Base-by-base conservation (phyloP, 53 echinoderm and acorn worm genomes). In the Apostichopus leukothele region DNA sequence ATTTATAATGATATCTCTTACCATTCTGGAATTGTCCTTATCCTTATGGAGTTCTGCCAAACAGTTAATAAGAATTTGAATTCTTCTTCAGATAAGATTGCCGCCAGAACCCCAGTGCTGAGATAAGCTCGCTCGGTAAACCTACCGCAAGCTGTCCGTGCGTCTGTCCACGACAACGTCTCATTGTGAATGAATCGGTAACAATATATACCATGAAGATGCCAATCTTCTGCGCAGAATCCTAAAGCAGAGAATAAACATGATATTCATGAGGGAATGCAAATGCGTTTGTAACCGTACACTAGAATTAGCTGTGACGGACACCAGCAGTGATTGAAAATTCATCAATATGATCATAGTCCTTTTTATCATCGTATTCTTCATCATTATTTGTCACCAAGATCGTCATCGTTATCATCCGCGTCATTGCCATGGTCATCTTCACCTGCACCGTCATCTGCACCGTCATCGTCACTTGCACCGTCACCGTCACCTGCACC, bases 41-140 rank as follows among this genome's bases (percentile, higher is more conserved):
- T 76, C 50, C 11, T 76, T 21, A 0, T 6, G 4, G 77, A 51
- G 0, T 22, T 76, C 39, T 67, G 50, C 85, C 85, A 85, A 7
- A 66, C 18, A 39, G 22, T 27, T 67, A 5, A 51, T 60, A 85
- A 85, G 27, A 67, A 67, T 11, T 63, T 6, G 51, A 85, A 60
- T 50, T 85, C 85, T 1, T 85, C 85, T 50, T 63, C 67, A 1
- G 85, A 85, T 66, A 67, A 67, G 23, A 85, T 85, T 20, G 85
- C 66, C 20, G 85, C 50, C 39, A 85, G 50, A 18, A 60, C 27
- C 2, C 85, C 60, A 11, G 26, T 85, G 61, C 85, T 60, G 23
- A 54, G 16, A 39, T 75, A 75, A 18, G 60, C 12, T 50, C 11
- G 5, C 10, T 60, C 84, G 10, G 22, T 59, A 14, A 25, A 84